Base-by-base conservation (phyloP, 2,797 vertebrate species). In the Propithecus perrieri region DNA sequence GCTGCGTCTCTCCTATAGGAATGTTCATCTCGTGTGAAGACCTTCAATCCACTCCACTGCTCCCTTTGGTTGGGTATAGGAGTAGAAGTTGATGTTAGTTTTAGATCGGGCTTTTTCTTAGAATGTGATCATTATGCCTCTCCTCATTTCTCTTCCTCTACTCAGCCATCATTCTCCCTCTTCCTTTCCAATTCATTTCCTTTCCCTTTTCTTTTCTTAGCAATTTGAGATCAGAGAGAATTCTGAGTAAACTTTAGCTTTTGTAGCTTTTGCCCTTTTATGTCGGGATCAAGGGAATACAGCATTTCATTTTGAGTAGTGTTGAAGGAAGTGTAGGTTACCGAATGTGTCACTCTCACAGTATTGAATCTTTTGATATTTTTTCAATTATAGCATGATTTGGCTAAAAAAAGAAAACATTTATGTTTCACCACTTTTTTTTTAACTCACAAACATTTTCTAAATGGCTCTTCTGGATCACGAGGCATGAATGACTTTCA, bases 131-230 rank as follows among this genome's bases (percentile, higher is more conserved):
- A 46, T 88, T 46, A 63, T 55, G 22, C 28, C 22, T 48, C 10
- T 55, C 28, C 10, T 53, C 30, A 24, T 43, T 14, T 74, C 24
- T 94, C 35, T 75, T 69, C 28, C 5, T 5, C 33, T 80, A 72
- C 15, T 48, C 9, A 30, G 84, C 55, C 53, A 5, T 59, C 46
- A 38, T 59, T 35, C 33, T 76, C 53, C 30, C 11, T 83, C 20
- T 78, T 78, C 24, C 43, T 91, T 96, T 63, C 43, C 13, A 63
- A 17, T 65, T 93, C 80, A 22, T 63, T 20, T 89, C 3, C 28
- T 80, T 92, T 86, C 43, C n/a, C 24, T 94, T 88, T 67, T 78
- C 26, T 92, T 95, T 69, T 75, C 5, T 88, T 72, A 78, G 76
- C 5, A 86, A 50, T 96, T 84, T 80, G 46, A 33, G 18, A 59